Evolutionary conservation across 2,888 invertebrate species (phyloP).

Genomic region (Lepidonotus clava): DNA sequence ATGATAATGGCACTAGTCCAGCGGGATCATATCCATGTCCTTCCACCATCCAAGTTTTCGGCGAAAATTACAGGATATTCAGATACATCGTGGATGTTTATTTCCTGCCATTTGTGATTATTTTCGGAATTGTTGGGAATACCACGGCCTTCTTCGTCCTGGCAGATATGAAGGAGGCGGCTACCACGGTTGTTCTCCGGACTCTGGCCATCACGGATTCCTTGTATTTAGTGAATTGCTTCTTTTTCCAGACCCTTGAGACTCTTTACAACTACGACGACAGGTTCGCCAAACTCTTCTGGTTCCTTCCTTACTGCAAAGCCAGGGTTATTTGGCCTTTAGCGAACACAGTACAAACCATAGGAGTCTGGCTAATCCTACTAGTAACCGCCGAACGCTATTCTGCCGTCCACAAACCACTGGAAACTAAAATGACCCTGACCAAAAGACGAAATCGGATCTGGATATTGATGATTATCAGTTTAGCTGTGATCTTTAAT

Average conservation of each 20-base stretch:
- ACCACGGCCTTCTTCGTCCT: background rate
- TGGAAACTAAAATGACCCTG: background rate
- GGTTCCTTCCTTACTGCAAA: background rate
- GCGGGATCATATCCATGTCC: too few relatives aligned
- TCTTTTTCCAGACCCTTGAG: slow-evolving; percentile 33
- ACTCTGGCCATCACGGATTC: background rate
- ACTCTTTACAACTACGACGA: slow-evolving; percentile 33
- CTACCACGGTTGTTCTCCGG: background rate
- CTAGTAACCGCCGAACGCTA: background rate
- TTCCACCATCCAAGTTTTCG: background rate
- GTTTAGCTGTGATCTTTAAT: background rate
- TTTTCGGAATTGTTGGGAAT: background rate
- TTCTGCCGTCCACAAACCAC: background rate
- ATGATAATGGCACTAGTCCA: too few relatives aligned
- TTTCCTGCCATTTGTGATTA: background rate
- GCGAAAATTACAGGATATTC: slow-evolving; percentile 5
- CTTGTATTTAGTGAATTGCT: background rate
- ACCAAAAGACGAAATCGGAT: background rate
- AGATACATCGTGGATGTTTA: slow-evolving; percentile 12
- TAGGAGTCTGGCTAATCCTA: background rate
- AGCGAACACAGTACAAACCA: slow-evolving; percentile 4
- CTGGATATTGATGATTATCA: background rate
- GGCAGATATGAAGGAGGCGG: background rate
- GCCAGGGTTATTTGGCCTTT: slow-evolving; percentile 1
- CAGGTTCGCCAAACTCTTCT: background rate